Evolutionary conservation across 2,888 invertebrate species (phyloP), one percentile per base, ranked within the genome.

Genomic region (Drosophila anceps): DNA sequence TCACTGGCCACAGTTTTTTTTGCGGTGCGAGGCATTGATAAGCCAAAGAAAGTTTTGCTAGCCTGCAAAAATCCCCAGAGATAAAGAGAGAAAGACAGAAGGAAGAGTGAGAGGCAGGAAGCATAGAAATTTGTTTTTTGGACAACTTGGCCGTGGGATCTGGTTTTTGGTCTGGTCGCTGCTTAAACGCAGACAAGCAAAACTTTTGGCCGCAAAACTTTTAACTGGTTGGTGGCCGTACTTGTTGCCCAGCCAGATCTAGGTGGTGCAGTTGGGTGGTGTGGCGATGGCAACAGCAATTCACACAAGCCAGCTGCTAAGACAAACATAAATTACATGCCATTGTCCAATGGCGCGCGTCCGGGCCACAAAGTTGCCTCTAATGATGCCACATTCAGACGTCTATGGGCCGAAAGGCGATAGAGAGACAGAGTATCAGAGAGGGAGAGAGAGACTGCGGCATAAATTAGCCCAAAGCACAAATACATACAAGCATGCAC

Each of bases 181-280:
- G 89, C 87, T 84, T 86, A 83, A 88, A 83, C 81, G 89, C 86
- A 86, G 89, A 89, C 89, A 87, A 84, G 90, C 72, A 82, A 84
- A 77, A 84, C 59, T 87, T 83, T 77, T 81, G 76, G 73, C 77
- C 69, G 69, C 81, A 81, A 77, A 81, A 83, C 77, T 81, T 81
- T 81, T 81, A 81, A 81, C 84, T 87, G 79, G 76, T 82, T 84
- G 71, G 71, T 61, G 71, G 79, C 73, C 79, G 63, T 81, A 81
- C 82, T 81, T 79, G 79, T 79, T 79, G 79, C 78, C 78, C 59
- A 29, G 27, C 54, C 54, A 58, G 33, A 39, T 20, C 64, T 61
- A 72, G 41, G 55, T 27, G 54, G 27, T 35, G 27, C 35, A 27
- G 27, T 27, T 62, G 33, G 31, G 44, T 13, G 37, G 15, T 9